Evolutionary conservation across 2,888 invertebrate genomes (phyloP).

Genomic region (Phalangium opilio): DNA sequence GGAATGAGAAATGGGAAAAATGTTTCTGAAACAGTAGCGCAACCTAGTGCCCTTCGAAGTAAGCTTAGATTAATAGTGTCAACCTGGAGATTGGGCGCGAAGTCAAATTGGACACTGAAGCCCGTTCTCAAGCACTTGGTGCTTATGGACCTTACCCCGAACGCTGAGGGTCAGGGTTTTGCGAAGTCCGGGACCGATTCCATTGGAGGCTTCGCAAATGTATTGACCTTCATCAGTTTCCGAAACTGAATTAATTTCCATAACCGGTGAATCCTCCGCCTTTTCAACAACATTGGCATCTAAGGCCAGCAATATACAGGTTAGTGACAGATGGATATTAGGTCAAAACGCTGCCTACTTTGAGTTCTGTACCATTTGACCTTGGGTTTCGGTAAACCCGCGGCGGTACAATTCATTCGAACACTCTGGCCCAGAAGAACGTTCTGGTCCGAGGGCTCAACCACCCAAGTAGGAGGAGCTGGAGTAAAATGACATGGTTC

Average conservation of each 20-base stretch:
- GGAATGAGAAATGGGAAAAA: too few species aligned
- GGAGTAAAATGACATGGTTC: not conserved
- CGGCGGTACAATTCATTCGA: slow-evolving; percentile 12
- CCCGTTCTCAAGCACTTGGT: too few species aligned
- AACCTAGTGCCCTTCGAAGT: too few species aligned
- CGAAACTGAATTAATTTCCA: not conserved
- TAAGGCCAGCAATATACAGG: too few species aligned
- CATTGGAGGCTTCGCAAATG: slow-evolving; percentile 12
- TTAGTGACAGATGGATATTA: too few species aligned
- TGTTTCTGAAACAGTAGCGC: too few species aligned
- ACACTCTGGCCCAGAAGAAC: slow-evolving; percentile 7
- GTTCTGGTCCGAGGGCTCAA: slow-evolving; percentile 15
- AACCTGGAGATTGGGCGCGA: not conserved
- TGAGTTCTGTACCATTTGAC: slow-evolving; percentile 10
- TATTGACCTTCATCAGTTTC: slow-evolving; percentile 7
- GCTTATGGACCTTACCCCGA: too few species aligned
- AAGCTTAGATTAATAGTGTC: too few species aligned
- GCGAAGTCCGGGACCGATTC: slow-evolving; percentile 7
- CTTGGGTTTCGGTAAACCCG: slow-evolving; percentile 16
- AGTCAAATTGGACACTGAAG: not conserved
- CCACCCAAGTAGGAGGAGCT: slow-evolving; percentile 18
- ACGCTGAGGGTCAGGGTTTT: too few species aligned
- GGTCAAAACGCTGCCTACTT: too few species aligned
- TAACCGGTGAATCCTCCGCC: too few species aligned
- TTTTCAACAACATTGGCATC: too few species aligned